Evolutionary conservation across 2,113 vertebrate genomes (phyloP), one percentile per base, ranked within the genome.

Genomic region (Spea bombifrons): DNA sequence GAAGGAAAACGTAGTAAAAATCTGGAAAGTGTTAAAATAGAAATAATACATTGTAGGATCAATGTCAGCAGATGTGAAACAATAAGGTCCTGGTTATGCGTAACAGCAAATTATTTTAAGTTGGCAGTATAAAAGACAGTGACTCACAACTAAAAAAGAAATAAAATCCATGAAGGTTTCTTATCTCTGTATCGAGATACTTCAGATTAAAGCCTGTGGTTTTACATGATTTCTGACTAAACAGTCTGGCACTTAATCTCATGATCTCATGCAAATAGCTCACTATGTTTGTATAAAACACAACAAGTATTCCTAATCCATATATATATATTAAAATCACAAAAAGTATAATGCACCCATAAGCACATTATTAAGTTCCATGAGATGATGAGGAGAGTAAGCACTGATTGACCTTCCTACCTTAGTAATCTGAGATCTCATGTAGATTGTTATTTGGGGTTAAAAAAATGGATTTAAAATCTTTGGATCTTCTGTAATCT

Each of bases 321-420:
- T 49, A 43, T 67, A 12, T 65, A 45, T n/a, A 8, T 66, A 17
- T 53, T 43, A 10, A 4, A 13, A 44, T 67, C 64, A 76, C 66
- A 67, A 57, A 44, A 46, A 67, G 6, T 15, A 4, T 43, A 59
- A 46, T 57, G 59, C 30, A 65, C 50, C 16, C 63, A 64, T 64
- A 46, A 50, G 59, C n/a, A 75, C 63, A 75, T 57, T 46, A 46
- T 75, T 75, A 72, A 72, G 47, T 44, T 50, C 50, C 50, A 75
- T 75, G 55, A 75, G 59, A 55, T 52, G 45, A 13, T 66, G 66
- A 66, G 57, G 63, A 64, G 4, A 45, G 47, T 47, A 43, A 47
- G 49, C 3, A 61, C 30, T 75, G 53, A 66, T 30, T 67, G 65
- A 76, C 65, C 64, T 76, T 68, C 7, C 16, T 13, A 76, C 50